Percentiles rank a stretch among this genome's conserved stretches.
Conservation (phyloP, 2,113 vertebrate species). For the Mus pahari region DNA sequence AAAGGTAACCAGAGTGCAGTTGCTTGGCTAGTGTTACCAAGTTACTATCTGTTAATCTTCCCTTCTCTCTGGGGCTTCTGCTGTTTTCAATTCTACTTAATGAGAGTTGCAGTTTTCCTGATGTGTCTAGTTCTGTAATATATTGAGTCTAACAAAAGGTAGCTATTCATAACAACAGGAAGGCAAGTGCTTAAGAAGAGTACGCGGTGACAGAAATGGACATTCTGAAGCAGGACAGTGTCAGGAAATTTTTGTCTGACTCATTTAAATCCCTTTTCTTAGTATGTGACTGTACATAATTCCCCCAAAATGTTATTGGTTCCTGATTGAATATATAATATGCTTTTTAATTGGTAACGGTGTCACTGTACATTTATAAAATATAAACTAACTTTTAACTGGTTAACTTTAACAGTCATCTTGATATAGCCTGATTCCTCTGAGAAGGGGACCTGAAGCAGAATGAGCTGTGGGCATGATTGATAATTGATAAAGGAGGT, state of each 20-base stretch:
- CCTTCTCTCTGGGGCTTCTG: constrained; percentile 52
- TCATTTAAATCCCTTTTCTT: constrained; percentile 54
- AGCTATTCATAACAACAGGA: constrained; percentile 40
- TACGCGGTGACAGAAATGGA: not conserved
- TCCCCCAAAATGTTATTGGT: constrained; percentile 15
- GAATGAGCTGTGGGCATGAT: not conserved
- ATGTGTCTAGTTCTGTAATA: constrained; percentile 27
- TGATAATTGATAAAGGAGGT: no score
- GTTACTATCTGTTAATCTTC: constrained; percentile 57
- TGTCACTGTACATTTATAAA: not conserved
- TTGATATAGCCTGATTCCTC: not conserved
- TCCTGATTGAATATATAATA: not conserved
- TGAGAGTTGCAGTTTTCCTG: not conserved
- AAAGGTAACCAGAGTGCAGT: constrained; percentile 76
- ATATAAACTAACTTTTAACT: not conserved
- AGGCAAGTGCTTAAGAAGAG: not conserved
- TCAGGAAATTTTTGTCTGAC: not conserved
- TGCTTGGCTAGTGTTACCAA: constrained; percentile 44
- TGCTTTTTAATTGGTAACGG: not conserved
- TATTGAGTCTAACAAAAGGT: constrained; percentile 46
- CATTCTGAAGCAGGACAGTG: not conserved
- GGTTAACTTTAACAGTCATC: not conserved
- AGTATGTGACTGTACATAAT: constrained; percentile 2
- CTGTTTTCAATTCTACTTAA: constrained; percentile 39
- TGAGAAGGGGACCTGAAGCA: not conserved